A percentile compares a stretch with the other conserved stretches of the same genome.
These are phyloP conservation scores for Spea hammondii DNA, from an alignment of 2,797 vertebrate species.

Conservation along the genomic window DNA sequence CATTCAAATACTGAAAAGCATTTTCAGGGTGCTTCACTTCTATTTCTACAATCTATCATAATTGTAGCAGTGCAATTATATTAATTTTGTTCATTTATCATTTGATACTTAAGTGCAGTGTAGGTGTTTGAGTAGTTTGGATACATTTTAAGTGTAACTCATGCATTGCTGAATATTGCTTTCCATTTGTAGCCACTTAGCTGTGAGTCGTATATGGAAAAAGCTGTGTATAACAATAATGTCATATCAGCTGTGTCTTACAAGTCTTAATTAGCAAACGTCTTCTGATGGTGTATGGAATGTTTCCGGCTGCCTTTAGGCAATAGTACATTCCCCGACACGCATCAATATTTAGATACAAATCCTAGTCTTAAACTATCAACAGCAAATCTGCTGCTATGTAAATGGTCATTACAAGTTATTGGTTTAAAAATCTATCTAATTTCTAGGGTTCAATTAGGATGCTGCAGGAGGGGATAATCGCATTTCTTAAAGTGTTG, in stretches of 20 bases:
- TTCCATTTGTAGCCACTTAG: slow-evolving; percentile 30
- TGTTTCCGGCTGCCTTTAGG: slow-evolving; percentile 20
- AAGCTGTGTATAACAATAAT: slow-evolving; percentile 19
- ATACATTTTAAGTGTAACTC: slow-evolving; percentile 17
- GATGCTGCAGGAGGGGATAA: too few species aligned
- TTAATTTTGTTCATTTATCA: not conserved
- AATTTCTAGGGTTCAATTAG: not conserved
- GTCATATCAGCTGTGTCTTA: slow-evolving; percentile 35
- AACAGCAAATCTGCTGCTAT: not conserved
- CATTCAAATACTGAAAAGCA: not conserved
- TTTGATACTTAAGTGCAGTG: slow-evolving; percentile 11
- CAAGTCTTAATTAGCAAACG: slow-evolving; percentile 38
- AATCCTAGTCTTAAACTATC: not conserved
- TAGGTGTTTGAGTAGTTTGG: not conserved
- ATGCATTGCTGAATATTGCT: slow-evolving; percentile 26
- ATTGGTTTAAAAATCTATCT: not conserved
- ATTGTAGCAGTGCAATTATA: not conserved
- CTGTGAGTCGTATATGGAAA: slow-evolving; percentile 34
- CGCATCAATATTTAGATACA: slow-evolving; percentile 25
- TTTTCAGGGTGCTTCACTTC: not conserved
- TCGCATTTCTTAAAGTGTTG: too few species aligned
- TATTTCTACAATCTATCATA: not conserved
- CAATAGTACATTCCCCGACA: slow-evolving; percentile 19
- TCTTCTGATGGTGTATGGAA: slow-evolving; percentile 29
- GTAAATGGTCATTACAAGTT: too few species aligned